phyloP scores from a whole-genome alignment of 1,140 invertebrate genomes.

The Anagrus nilaparvatae region DNA sequence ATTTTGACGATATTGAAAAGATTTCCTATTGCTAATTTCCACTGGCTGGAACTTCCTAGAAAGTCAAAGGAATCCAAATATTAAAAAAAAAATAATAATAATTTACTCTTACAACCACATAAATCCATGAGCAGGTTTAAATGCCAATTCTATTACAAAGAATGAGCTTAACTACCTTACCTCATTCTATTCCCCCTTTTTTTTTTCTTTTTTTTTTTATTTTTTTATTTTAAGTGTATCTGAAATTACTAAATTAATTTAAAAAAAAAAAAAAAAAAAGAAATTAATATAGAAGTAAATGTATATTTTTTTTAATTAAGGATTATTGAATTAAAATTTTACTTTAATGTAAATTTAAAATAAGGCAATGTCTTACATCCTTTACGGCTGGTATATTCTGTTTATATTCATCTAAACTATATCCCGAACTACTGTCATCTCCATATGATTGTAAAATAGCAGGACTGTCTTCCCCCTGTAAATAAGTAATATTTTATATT shows the following conservation, averaged over 20 bases:
- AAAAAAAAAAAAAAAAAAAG: constrained; percentile 4
- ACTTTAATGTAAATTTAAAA: constrained; percentile 1
- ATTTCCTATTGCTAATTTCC: no score
- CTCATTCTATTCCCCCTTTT: no score
- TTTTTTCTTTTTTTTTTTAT: constrained; percentile 1
- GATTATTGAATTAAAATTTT: constrained; percentile 7
- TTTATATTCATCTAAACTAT: constrained; percentile 35
- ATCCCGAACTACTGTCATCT: constrained; percentile 37
- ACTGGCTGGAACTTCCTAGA: no score
- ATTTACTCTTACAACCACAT: no score
- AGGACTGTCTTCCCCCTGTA: constrained; percentile 27
- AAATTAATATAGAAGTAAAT: background rate
- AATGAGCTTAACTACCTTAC: no score
- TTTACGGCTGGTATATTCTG: constrained; percentile 28
- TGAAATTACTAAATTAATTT: constrained; percentile 3
- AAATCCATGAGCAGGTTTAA: no score
- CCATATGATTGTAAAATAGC: constrained; percentile 30
- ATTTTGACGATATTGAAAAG: no score
- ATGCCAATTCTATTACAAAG: no score
- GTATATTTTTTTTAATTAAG: background rate
- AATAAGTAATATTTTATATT: no score
- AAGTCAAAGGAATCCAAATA: no score
- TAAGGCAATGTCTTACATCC: constrained; percentile 31
- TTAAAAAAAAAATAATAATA: no score
- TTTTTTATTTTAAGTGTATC: background rate